Evolutionary conservation across 2,797 vertebrate species (phyloP).

Genomic region (Fringilla coelebs): DNA sequence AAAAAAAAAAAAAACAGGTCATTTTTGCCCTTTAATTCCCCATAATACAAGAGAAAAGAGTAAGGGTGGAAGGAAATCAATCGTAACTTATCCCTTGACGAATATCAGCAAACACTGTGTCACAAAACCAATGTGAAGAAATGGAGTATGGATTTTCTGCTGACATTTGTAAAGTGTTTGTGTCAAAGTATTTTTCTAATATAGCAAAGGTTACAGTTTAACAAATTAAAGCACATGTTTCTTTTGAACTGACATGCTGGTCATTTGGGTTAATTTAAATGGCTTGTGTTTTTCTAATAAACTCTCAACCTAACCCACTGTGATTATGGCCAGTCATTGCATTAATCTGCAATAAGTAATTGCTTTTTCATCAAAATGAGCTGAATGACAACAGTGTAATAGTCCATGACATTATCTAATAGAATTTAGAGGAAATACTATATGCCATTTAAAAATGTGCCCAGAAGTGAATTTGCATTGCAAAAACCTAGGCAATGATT

Average conservation of each 20-base stretch:
- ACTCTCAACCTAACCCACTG: constrained; percentile 36
- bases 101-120: constrained; percentile 78
- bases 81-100: constrained; percentile 76
- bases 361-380: constrained; percentile 44
- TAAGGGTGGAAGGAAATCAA: constrained; percentile 76
- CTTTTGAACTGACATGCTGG: constrained; percentile 68
- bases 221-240: constrained; percentile 78
- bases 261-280: constrained; percentile 73
- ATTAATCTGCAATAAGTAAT: constrained; percentile 45
- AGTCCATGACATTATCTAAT: constrained; percentile 26
- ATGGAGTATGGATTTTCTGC: constrained; percentile 83
- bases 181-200: constrained; percentile 80
- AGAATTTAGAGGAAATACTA: not conserved
- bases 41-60: constrained; percentile 68
- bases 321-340: constrained; percentile 25
- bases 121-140: constrained; percentile 81
- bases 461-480: not conserved
- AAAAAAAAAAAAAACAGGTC: not conserved
- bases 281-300: constrained; percentile 57
- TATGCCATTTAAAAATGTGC: not conserved
- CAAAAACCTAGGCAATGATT: not conserved
- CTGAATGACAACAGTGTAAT: constrained; percentile 31
- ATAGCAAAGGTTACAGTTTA: constrained; percentile 78
- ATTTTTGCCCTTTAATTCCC: constrained; percentile 74
- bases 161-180: constrained; percentile 82